phyloP scores from a whole-genome alignment of 37 sponge, comb jelly and placozoan genomes.

The Chondrosia reniformis region DNA sequence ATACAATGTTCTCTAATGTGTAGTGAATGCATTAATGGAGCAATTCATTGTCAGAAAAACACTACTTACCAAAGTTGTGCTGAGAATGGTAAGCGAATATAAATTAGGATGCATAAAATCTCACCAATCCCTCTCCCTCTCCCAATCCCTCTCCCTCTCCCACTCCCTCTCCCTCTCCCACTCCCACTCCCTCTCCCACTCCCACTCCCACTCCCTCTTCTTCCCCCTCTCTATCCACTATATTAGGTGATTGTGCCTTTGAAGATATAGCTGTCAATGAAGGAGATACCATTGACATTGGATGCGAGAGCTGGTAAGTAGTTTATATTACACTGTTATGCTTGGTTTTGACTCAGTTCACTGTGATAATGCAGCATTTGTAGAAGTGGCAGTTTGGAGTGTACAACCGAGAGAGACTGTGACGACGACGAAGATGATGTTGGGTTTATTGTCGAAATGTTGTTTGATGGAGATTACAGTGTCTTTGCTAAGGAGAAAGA shows the following conservation, averaged over 20 bases:
- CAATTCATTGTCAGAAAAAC: too few relatives aligned
- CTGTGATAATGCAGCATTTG: conserved; percentile 6
- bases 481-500: background rate
- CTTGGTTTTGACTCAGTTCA: background rate
- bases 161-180: background rate
- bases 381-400: background rate
- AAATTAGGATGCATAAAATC: too few relatives aligned
- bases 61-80: too few relatives aligned
- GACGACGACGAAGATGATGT: background rate
- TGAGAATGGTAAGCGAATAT: too few relatives aligned
- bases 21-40: too few relatives aligned
- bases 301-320: conserved; percentile 1
- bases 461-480: background rate
- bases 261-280: background rate
- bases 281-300: background rate
- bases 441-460: background rate
- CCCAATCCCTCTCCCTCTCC: background rate
- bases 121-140: background rate
- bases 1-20: too few relatives aligned
- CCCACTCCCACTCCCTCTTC: background rate
- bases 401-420: background rate
- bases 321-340: background rate
- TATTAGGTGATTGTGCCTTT: background rate
- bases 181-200: background rate
- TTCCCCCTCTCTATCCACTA: background rate